A percentile compares a stretch with the other conserved stretches of the same genome.
These are phyloP conservation scores for Limenitis arthemis DNA, from an alignment of 2,888 invertebrate genomes.

Conservation along the genomic window DNA sequence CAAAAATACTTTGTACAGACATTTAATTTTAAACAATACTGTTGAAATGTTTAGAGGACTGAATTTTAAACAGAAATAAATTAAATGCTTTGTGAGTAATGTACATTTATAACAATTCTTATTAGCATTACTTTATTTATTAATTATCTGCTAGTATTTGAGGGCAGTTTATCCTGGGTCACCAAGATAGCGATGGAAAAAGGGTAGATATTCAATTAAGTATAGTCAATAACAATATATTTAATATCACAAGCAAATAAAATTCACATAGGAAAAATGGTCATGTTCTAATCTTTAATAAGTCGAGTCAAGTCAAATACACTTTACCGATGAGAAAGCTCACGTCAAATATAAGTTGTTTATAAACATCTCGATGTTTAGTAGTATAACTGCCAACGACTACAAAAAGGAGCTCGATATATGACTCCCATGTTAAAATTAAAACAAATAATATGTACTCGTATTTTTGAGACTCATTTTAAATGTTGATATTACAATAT, in stretches of 20 bases:
- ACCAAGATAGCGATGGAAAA: background rate
- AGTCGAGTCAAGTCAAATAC: no score
- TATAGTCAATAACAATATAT: background rate
- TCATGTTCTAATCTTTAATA: no score
- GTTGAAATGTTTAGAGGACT: background rate
- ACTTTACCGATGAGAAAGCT: no score
- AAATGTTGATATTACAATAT: no score
- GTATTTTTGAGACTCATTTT: background rate
- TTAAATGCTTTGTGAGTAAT: background rate
- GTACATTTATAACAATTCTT: background rate
- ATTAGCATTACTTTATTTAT: background rate
- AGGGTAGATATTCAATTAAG: background rate
- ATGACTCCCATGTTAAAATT: background rate
- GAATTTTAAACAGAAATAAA: constrained; percentile 4
- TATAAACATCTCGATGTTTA: no score
- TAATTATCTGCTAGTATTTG: background rate
- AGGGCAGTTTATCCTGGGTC: background rate
- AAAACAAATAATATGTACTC: background rate
- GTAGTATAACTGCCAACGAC: background rate
- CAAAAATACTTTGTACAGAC: no score
- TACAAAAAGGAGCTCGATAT: background rate
- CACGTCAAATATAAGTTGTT: no score
- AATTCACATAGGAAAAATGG: no score
- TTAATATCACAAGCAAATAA: no score
- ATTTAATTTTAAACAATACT: background rate